Percentiles rank a stretch among this genome's conserved stretches.
phyloP scores from a whole-genome alignment of 2,797 vertebrate genomes.

The Falco naumanni region DNA sequence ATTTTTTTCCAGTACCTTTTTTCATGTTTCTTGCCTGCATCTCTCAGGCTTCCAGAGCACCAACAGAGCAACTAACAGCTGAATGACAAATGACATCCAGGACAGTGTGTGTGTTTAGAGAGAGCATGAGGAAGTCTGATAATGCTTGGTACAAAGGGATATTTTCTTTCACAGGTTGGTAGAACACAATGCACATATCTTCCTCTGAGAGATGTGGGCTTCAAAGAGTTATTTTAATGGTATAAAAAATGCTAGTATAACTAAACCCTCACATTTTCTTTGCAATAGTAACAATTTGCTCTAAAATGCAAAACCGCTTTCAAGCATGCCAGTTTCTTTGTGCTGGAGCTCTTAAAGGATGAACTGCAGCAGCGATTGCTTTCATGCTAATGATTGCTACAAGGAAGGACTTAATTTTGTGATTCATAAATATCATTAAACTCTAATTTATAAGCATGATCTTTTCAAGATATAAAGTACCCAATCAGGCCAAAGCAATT shows the following conservation, averaged over 20 bases:
- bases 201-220: background rate
- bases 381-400: slow-evolving; percentile 6
- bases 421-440: slow-evolving; percentile 7
- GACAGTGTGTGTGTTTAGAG: background rate
- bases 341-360: background rate
- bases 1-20: background rate
- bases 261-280: background rate
- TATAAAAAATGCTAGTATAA: background rate
- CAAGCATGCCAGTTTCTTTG: background rate
- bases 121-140: background rate
- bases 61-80: background rate
- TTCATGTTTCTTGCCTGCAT: background rate
- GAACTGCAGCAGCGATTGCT: background rate
- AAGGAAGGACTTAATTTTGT: slow-evolving; percentile 5
- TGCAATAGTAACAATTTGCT: background rate
- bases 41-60: background rate
- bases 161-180: background rate
- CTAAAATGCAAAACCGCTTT: background rate
- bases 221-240: background rate
- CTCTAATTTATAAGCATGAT: background rate
- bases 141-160: background rate
- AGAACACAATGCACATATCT: background rate
- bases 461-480: background rate
- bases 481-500: slow-evolving; percentile 20
- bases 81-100: background rate